Base-by-base conservation (phyloP, 2,797 vertebrate genomes). In the Cirrhinus molitorella region DNA sequence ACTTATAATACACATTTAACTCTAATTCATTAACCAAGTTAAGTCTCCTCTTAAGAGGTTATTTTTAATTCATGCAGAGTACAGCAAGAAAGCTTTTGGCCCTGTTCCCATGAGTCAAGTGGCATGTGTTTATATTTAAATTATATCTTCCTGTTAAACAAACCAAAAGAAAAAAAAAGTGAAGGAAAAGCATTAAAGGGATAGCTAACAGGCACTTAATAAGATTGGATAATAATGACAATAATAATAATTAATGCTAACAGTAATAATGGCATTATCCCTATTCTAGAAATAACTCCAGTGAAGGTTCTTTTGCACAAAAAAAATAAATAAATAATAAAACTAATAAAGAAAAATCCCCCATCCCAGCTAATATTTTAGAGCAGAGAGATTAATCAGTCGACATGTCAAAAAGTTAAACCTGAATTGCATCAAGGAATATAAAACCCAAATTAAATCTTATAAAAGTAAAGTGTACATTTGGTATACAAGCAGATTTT, bases 191-290 rank as follows among this genome's bases (percentile, higher is more conserved):
- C 92, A 91, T 95, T 96, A 95, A 95, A 96, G 95, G 95, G 95
- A 94, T 95, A 90, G 86, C 92, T 94, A 95, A 94, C 94, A 96
- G 95, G 95, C 95, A 95, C 95, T 95, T 96, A 94, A 95, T 94
- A 93, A 94, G 93, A 94, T 78, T 45, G 81, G 34, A 93, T 90
- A 91, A 92, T 87, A 90, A 91, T 88, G 85, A 83, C 87, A 86
- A 91, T 87, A 70, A 88, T 34, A 79, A 89, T 81, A 77, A 83
- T 83, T n/a, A 66, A 86, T 78, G 51, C 90, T 77, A 81, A 43
- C 40, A 43, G 87, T 88, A 47, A 75, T 82, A 76, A 84, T 70
- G 71, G 74, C 31, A 63, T 47, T 79, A 37, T 91, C 86, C 88
- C 79, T 82, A 43, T 61, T 2, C 55, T 28, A 72, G 34, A 57